Conservation (phyloP, 2,888 invertebrate species). For the Timema podura region DNA sequence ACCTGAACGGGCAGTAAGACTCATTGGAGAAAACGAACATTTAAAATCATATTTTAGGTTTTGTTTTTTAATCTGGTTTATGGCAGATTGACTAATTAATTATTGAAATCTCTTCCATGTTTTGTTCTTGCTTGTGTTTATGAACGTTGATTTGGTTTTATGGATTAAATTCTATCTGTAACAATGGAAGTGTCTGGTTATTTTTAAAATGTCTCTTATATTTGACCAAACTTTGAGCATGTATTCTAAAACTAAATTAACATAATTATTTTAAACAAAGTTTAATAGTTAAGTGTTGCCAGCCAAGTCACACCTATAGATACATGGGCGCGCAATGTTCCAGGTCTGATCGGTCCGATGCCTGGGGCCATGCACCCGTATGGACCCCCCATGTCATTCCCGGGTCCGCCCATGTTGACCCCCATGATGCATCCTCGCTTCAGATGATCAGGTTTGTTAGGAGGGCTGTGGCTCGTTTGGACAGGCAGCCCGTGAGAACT, state of each 20-base stretch:
- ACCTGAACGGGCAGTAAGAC: too few species aligned
- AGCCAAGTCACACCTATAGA: background rate
- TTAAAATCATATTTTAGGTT: too few species aligned
- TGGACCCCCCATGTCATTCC: conserved; percentile 48
- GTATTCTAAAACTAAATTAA: background rate
- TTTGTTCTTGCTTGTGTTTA: too few species aligned
- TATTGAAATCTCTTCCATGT: too few species aligned
- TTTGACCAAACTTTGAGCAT: background rate
- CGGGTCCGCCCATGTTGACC: conserved; percentile 51
- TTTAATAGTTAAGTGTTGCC: background rate
- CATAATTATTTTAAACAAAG: background rate
- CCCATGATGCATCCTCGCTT: conserved; percentile 80
- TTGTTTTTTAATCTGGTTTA: too few species aligned
- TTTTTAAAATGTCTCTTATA: background rate
- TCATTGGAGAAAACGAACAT: too few species aligned
- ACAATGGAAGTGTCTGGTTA: background rate
- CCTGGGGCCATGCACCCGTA: conserved; percentile 50
- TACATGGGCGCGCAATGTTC: conserved; percentile 18
- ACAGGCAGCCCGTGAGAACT: conserved; percentile 46
- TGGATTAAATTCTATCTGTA: background rate
- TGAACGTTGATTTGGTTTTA: too few species aligned
- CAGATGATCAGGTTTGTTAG: conserved; percentile 70
- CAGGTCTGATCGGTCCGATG: conserved; percentile 47
- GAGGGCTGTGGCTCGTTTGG: conserved; percentile 55
- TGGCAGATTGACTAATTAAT: too few species aligned